Evolutionary conservation across 35 echinoderm and acorn worm species (phyloP).

Genomic region (Apostichopus parvimensis): DNA sequence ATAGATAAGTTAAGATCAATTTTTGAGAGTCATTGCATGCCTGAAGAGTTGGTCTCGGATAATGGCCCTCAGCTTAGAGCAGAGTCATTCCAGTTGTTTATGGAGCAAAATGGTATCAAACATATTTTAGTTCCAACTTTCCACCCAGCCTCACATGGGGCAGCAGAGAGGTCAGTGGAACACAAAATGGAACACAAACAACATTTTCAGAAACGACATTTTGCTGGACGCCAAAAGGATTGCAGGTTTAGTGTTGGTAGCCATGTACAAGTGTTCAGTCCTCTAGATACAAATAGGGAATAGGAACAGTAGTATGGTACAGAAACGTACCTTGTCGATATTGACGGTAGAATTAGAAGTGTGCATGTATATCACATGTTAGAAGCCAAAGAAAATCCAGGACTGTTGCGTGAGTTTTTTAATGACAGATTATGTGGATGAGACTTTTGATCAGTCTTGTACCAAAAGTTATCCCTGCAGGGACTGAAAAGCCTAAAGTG

Average conservation of each 20-base stretch:
- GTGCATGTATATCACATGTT: slow-evolving; percentile 41
- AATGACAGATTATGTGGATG: neutral
- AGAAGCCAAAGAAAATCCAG: slow-evolving; percentile 7
- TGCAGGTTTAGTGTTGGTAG: slow-evolving; percentile 19
- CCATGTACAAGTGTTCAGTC: slow-evolving; percentile 8
- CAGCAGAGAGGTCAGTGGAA: slow-evolving; percentile 45
- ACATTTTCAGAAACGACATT: slow-evolving; percentile 16
- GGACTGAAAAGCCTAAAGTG: neutral
- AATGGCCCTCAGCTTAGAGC: slow-evolving; percentile 57
- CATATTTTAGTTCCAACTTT: slow-evolving; percentile 32
- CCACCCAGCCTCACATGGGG: slow-evolving; percentile 43
- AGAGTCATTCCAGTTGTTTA: neutral
- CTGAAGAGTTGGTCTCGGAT: slow-evolving; percentile 36
- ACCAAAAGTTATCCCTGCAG: neutral
- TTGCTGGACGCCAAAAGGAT: neutral
- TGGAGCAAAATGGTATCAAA: slow-evolving; percentile 42
- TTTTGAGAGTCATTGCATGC: slow-evolving; percentile 24
- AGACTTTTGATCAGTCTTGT: neutral
- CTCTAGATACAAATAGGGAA: slow-evolving; percentile 24
- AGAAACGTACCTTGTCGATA: slow-evolving; percentile 41
- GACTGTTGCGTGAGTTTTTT: neutral
- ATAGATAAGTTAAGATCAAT: slow-evolving; percentile 17
- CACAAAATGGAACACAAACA: neutral
- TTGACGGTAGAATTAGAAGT: slow-evolving; percentile 26
- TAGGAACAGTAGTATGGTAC: slow-evolving; percentile 39